Percentiles rank a stretch among this genome's conserved stretches.
phyloP scores from a whole-genome alignment of 2,113 vertebrate species.

The Seriola dumerili region DNA sequence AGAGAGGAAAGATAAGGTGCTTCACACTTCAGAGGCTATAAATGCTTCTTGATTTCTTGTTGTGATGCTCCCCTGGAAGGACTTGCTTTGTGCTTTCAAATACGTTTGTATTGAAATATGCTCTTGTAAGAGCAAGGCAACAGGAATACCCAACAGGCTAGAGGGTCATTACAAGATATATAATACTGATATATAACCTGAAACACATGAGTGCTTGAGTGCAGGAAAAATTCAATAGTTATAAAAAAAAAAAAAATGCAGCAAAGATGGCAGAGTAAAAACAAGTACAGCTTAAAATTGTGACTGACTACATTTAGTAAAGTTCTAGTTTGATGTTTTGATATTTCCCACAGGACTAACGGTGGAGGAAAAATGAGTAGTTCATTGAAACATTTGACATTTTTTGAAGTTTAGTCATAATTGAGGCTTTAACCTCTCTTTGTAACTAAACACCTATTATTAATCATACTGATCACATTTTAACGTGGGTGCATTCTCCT shows the following conservation, averaged over 20 bases:
- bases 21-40: too few species aligned
- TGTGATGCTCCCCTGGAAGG: background rate
- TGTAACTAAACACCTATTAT: background rate
- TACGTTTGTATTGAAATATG: constrained; percentile 2
- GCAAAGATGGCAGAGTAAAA: background rate
- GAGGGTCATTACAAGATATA: too few species aligned
- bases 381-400: background rate
- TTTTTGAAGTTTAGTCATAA: background rate
- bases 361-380: background rate
- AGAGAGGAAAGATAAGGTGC: background rate
- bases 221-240: background rate
- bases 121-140: background rate
- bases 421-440: background rate
- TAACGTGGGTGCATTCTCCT: background rate
- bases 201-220: background rate
- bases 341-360: too few species aligned
- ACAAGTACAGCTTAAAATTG: background rate
- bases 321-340: background rate
- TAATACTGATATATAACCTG: background rate
- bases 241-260: background rate
- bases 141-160: background rate
- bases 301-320: background rate
- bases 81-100: constrained; percentile 1
- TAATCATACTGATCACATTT: background rate
- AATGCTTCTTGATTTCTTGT: too few species aligned